phyloP scores from a whole-genome alignment of 2,113 vertebrate genomes.

The Pterophyllum scalare region DNA sequence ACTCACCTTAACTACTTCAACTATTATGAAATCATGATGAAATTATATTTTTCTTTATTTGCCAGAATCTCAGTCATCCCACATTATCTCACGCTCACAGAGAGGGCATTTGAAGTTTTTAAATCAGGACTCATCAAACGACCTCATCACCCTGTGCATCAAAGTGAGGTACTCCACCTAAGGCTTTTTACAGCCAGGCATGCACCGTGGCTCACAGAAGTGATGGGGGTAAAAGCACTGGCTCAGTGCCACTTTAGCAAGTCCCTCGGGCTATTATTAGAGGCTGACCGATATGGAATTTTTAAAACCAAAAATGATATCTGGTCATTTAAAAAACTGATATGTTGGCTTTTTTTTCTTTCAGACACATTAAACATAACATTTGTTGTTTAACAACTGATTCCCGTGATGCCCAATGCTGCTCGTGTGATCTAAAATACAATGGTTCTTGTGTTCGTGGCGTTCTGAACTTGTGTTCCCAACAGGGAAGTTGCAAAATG shows the following conservation, averaged over 20 bases:
- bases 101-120: constrained; percentile 31
- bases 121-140: constrained; percentile 43
- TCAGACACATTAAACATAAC: not conserved
- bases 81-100: constrained; percentile 24
- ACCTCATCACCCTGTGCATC: not conserved
- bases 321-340: not conserved
- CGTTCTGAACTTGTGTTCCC: not conserved
- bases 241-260: not conserved
- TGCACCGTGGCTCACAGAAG: not conserved
- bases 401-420: not conserved
- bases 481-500: not conserved
- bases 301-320: not conserved
- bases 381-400: not conserved
- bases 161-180: constrained; percentile 2
- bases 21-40: constrained; percentile 52
- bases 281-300: not conserved
- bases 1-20: constrained; percentile 40
- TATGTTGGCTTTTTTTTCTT: not conserved
- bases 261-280: not conserved
- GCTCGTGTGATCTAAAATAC: not conserved
- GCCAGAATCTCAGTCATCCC: constrained; percentile 12
- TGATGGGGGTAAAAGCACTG: not conserved
- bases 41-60: constrained; percentile 37
- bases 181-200: not conserved
- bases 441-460: not conserved